Evolutionary conservation across 92 coral and sea anemone genomes (phyloP).

Genomic region (Bergia sp.): DNA sequence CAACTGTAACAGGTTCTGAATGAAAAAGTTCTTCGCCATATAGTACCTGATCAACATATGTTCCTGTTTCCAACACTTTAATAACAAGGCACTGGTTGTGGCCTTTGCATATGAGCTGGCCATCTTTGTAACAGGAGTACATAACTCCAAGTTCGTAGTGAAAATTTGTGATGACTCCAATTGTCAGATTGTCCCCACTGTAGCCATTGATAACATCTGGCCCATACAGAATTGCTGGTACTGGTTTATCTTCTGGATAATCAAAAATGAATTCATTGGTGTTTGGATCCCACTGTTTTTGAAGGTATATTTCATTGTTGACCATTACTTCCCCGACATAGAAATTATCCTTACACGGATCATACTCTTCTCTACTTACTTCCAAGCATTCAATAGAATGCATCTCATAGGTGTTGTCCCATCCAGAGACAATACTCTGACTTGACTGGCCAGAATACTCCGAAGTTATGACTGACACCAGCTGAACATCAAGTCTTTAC

Average conservation of each 20-base stretch:
- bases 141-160: conserved; percentile 6
- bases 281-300: conserved; percentile 2
- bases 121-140: conserved; percentile 4
- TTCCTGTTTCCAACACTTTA: conserved; percentile 41
- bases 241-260: conserved; percentile 5
- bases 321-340: not conserved
- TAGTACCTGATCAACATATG: conserved; percentile 17
- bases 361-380: too few relatives aligned
- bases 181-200: not conserved
- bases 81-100: conserved; percentile 45
- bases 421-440: not conserved
- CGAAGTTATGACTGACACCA: conserved; percentile 27
- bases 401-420: not conserved
- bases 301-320: conserved; percentile 30
- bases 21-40: conserved; percentile 28
- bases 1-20: conserved; percentile 38
- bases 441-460: conserved; percentile 41
- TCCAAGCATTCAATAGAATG: too few relatives aligned
- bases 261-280: not conserved
- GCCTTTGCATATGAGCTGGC: not conserved
- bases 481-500: not conserved
- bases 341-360: too few relatives aligned
- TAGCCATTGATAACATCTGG: too few relatives aligned
- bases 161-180: not conserved
- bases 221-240: conserved; percentile 23